Evolutionary conservation across 2,888 invertebrate species (phyloP).

Genomic region (Iselma pallidipennis): DNA sequence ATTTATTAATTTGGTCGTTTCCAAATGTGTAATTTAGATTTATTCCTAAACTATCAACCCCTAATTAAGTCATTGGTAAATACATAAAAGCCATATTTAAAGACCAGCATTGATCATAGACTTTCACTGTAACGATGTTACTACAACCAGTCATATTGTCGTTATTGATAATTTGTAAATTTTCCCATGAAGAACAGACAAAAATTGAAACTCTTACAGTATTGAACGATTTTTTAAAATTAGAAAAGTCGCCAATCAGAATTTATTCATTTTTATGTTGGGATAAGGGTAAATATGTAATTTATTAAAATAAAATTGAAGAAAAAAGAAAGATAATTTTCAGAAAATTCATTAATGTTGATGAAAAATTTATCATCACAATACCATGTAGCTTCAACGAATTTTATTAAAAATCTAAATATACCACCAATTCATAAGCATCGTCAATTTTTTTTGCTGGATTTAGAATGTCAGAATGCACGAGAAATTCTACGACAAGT

Average conservation of each 20-base stretch:
- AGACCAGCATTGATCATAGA: not conserved
- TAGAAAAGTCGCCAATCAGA: constrained; percentile 29
- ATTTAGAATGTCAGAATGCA: constrained; percentile 31
- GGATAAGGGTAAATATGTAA: constrained; percentile 36
- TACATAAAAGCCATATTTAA: not conserved
- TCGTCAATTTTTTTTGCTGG: constrained; percentile 32
- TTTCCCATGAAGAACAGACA: not conserved
- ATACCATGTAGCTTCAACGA: constrained; percentile 1
- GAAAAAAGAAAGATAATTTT: constrained; percentile 3
- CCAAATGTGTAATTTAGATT: no score
- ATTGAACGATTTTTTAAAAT: constrained; percentile 30
- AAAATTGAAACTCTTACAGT: not conserved
- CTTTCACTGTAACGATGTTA: not conserved
- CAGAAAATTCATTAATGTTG: constrained; percentile 9
- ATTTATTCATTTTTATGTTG: constrained; percentile 38
- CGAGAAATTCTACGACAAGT: constrained; percentile 27
- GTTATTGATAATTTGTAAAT: not conserved
- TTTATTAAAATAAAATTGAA: not conserved
- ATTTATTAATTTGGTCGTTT: no score
- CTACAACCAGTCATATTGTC: not conserved
- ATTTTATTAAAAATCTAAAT: not conserved
- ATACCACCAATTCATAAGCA: constrained; percentile 24
- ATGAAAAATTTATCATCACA: constrained; percentile 20
- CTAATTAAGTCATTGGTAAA: constrained; percentile 1
- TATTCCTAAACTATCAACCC: not conserved